Percentiles rank a stretch among this genome's conserved stretches.
Evolutionary conservation across 1,140 invertebrate genomes (phyloP).

Genomic region (Drosophila paulistorum): DNA sequence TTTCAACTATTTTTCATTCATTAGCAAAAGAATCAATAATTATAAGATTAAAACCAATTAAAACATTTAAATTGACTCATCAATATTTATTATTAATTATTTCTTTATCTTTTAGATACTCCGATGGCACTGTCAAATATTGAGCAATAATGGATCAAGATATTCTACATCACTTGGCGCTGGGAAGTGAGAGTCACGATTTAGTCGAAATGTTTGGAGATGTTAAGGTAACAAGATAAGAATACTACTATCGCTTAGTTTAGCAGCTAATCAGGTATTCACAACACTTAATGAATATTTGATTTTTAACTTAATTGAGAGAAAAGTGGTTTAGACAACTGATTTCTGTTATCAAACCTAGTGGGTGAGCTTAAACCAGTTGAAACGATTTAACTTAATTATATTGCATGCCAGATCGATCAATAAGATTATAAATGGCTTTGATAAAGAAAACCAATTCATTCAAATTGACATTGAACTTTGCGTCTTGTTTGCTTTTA

Average conservation of each 20-base stretch:
- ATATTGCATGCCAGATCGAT: constrained; percentile 13
- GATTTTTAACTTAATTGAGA: background rate
- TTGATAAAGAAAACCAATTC: constrained; percentile 32
- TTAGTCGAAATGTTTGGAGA: constrained; percentile 98
- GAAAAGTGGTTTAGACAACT: constrained; percentile 26
- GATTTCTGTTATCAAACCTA: constrained; percentile 34
- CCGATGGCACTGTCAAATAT: constrained; percentile 94
- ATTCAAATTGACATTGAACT: background rate
- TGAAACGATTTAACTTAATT: constrained; percentile 24
- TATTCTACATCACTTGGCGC: constrained; percentile 96
- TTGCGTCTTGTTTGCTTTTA: constrained; percentile 58
- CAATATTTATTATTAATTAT: background rate
- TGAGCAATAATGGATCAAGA: constrained; percentile 96
- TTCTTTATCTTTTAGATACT: constrained; percentile 85
- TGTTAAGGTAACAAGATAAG: constrained; percentile 89
- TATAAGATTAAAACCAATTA: too few species aligned
- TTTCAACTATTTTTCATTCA: too few species aligned
- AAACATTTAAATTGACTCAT: too few species aligned
- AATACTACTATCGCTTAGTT: too few species aligned
- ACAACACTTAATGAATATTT: constrained; percentile 10
- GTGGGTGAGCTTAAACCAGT: constrained; percentile 32
- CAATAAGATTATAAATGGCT: constrained; percentile 11
- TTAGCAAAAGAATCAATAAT: too few species aligned
- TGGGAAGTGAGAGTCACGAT: constrained; percentile 95
- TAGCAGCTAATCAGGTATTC: background rate